phyloP scores from a whole-genome alignment of 2,797 vertebrate species.

The Potorous gilbertii region DNA sequence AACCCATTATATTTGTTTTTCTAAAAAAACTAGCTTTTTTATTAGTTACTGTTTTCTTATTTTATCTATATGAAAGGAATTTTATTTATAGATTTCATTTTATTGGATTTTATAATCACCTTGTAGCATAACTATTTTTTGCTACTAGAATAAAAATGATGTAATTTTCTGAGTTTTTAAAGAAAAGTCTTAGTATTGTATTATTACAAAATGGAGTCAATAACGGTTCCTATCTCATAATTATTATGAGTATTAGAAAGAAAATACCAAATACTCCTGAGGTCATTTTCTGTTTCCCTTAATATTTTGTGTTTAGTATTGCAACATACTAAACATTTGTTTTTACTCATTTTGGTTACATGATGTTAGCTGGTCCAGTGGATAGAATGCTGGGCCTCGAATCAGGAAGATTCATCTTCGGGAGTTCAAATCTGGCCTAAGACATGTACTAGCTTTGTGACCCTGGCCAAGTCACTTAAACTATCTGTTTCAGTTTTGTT shows the following conservation, averaged over 20 bases:
- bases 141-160: slow-evolving; percentile 81
- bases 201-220: too few relatives aligned
- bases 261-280: neutral
- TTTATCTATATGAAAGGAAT: slow-evolving; percentile 71
- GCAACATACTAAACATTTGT: neutral
- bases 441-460: neutral
- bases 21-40: slow-evolving; percentile 54
- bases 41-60: slow-evolving; percentile 69
- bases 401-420: neutral
- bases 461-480: neutral
- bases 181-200: neutral
- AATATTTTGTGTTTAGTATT: too few relatives aligned
- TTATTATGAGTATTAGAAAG: neutral
- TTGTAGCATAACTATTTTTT: slow-evolving; percentile 49
- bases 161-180: slow-evolving; percentile 67
- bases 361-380: neutral
- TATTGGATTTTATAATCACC: slow-evolving; percentile 64
- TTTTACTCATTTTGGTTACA: neutral
- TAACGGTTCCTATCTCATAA: neutral
- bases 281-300: too few relatives aligned
- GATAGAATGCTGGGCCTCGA: neutral
- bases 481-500: neutral
- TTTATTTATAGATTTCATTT: slow-evolving; percentile 76
- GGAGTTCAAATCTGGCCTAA: neutral
- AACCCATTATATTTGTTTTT: slow-evolving; percentile 65